Evolutionary conservation across 2,888 invertebrate genomes (phyloP).

Genomic region (Polydrusus pterygomalis): DNA sequence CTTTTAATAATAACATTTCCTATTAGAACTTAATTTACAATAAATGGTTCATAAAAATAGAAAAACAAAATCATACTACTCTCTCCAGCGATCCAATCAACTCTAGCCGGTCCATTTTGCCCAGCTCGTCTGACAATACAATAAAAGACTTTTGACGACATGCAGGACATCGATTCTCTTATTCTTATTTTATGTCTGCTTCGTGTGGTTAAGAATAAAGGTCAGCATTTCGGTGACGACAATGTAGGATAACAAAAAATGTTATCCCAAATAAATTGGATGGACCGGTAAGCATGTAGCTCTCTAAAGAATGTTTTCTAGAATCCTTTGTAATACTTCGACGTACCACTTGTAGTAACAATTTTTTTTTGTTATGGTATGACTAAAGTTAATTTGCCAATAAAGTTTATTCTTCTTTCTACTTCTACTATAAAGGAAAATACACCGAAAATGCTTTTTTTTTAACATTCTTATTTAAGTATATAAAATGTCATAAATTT

Average conservation of each 20-base stretch:
- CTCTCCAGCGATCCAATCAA: conserved; percentile 46
- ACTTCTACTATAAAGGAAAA: too few relatives aligned
- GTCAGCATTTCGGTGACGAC: conserved; percentile 8
- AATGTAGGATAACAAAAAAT: conserved; percentile 17
- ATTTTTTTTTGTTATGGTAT: too few relatives aligned
- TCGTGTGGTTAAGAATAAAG: conserved; percentile 6
- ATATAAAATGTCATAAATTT: too few relatives aligned
- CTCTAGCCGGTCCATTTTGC: conserved; percentile 35
- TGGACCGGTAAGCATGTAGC: not conserved
- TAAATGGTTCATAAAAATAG: conserved; percentile 30
- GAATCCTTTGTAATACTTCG: not conserved
- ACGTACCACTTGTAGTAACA: not conserved
- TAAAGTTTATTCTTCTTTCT: too few relatives aligned
- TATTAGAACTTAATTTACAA: conserved; percentile 22
- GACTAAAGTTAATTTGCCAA: too few relatives aligned
- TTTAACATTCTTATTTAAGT: too few relatives aligned
- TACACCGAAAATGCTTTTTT: too few relatives aligned
- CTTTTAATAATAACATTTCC: too few relatives aligned
- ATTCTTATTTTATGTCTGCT: conserved; percentile 45
- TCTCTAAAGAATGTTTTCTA: not conserved
- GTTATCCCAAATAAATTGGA: conserved; percentile 15
- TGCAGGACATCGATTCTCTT: conserved; percentile 45
- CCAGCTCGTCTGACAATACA: conserved; percentile 35
- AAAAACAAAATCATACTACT: conserved; percentile 24
- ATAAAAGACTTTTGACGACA: conserved; percentile 54